Percentiles rank a stretch among this genome's conserved stretches.
These are phyloP conservation scores for Camponotus floridanus DNA, from an alignment of 1,140 invertebrate species.

Conservation along the genomic window DNA sequence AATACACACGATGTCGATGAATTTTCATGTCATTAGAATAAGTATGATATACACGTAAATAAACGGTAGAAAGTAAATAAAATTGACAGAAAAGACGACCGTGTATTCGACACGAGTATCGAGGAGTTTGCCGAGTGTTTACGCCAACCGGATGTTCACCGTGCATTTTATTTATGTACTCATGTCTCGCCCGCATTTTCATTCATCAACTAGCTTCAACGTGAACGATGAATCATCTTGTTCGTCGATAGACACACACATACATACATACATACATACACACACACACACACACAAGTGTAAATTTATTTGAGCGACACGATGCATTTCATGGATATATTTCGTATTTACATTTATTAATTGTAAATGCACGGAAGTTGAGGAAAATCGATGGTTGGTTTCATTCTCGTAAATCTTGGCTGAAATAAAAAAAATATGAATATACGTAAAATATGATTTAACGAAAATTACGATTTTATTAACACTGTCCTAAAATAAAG, in stretches of 20 bases:
- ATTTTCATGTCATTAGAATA: too few species aligned
- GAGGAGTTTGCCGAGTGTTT: constrained; percentile 43
- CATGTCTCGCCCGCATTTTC: constrained; percentile 66
- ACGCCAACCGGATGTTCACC: constrained; percentile 4
- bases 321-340: constrained; percentile 7
- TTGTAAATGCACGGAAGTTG: constrained; percentile 52
- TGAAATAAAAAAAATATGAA: too few species aligned
- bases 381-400: background rate
- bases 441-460: too few species aligned
- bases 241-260: constrained; percentile 56
- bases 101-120: constrained; percentile 11
- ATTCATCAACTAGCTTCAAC: constrained; percentile 65
- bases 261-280: too few species aligned
- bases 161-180: constrained; percentile 53
- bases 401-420: too few species aligned
- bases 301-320: constrained; percentile 65
- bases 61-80: background rate
- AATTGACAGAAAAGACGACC: background rate
- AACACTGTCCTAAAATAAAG: too few species aligned
- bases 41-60: too few species aligned
- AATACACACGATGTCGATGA: too few species aligned
- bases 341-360: constrained; percentile 73
- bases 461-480: too few species aligned
- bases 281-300: constrained; percentile 25
- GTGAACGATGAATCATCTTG: constrained; percentile 70